Evolutionary conservation across 2,113 vertebrate genomes (phyloP).

Genomic region (Campylorhamphus procurvoides): DNA sequence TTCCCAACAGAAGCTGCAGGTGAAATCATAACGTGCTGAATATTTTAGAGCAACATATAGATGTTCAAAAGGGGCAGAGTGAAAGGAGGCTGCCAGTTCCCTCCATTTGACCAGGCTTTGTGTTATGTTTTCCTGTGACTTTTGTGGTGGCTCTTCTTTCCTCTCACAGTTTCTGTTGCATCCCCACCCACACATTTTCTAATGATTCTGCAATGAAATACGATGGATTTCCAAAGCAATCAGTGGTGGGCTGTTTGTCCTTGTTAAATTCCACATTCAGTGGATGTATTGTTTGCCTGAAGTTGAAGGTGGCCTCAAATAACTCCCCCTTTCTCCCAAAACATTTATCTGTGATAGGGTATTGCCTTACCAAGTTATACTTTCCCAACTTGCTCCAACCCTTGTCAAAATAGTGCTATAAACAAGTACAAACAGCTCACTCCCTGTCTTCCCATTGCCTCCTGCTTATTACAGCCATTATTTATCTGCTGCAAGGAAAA

Average conservation of each 20-base stretch:
- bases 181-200: not conserved
- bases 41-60: not conserved
- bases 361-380: not conserved
- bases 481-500: not conserved
- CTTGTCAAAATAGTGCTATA: not conserved
- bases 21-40: not conserved
- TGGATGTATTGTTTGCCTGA: too few relatives aligned
- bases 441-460: not conserved
- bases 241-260: not conserved
- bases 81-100: not conserved
- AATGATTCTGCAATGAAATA: not conserved
- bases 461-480: not conserved
- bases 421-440: not conserved
- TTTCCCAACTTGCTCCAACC: not conserved
- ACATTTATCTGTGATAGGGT: not conserved
- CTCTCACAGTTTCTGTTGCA: not conserved
- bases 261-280: not conserved
- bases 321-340: not conserved
- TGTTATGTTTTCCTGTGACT: not conserved
- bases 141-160: not conserved
- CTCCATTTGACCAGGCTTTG: not conserved
- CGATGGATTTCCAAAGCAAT: not conserved
- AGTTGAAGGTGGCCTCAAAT: not conserved
- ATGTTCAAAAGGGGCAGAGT: not conserved
- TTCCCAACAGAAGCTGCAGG: not conserved